These are phyloP conservation scores for Catajapyx aquilonaris DNA, from an alignment of 1,140 invertebrate species.

Conservation along the genomic window DNA sequence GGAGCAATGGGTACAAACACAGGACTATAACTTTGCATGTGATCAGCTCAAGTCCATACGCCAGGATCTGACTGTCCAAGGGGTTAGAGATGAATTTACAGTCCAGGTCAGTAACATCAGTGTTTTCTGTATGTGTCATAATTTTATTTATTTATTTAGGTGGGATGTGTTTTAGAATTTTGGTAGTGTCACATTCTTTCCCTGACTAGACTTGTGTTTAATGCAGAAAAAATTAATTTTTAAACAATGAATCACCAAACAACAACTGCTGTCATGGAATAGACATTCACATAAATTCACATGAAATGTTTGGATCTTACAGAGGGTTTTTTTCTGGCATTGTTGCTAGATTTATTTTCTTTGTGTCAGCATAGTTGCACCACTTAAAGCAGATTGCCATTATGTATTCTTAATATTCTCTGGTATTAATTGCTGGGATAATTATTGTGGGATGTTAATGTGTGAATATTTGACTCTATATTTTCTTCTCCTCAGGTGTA, in stretches of 20 bases:
- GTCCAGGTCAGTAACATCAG: slow-evolving; percentile 5
- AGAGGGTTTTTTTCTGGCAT: not conserved
- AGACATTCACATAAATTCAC: too few relatives aligned
- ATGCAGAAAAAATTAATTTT: too few relatives aligned
- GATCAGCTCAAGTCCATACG: slow-evolving; percentile 96
- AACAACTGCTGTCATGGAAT: too few relatives aligned
- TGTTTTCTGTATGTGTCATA: slow-evolving; percentile 4
- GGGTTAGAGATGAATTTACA: slow-evolving; percentile 2
- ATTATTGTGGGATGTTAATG: too few relatives aligned
- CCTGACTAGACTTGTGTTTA: too few relatives aligned
- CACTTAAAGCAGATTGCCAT: too few relatives aligned
- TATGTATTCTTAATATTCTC: too few relatives aligned
- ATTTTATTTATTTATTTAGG: not conserved
- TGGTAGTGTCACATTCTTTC: too few relatives aligned
- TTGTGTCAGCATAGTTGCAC: not conserved
- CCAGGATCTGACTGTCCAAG: slow-evolving; percentile 91
- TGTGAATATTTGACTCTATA: slow-evolving; percentile 7
- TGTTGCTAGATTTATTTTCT: slow-evolving; percentile 2
- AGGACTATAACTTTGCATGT: slow-evolving; percentile 89
- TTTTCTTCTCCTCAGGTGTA: slow-evolving; percentile 45
- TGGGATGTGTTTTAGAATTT: too few relatives aligned
- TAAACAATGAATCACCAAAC: too few relatives aligned
- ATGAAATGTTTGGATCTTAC: too few relatives aligned
- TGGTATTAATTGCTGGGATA: too few relatives aligned
- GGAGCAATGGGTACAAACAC: slow-evolving; percentile 62